Evolutionary conservation across 2,797 vertebrate genomes (phyloP).

Genomic region (Macrochelys suwanniensis): DNA sequence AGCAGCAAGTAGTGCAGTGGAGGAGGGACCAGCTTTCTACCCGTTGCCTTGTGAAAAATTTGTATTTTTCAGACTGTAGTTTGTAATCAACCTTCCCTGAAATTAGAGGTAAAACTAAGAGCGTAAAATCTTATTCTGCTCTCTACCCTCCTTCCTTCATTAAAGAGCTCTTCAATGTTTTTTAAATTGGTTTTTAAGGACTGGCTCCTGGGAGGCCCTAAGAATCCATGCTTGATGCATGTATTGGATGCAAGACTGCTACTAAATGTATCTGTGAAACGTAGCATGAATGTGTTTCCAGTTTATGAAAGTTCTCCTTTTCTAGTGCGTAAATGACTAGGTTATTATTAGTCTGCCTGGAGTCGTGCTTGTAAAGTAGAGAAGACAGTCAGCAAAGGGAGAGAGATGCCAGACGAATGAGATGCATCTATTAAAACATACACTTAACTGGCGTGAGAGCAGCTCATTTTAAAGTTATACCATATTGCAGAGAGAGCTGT

Average conservation of each 20-base stretch:
- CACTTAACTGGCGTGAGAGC: background rate
- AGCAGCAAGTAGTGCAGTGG: background rate
- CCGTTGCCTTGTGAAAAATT: constrained; percentile 26
- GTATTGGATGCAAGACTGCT: constrained; percentile 13
- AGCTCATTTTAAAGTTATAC: background rate
- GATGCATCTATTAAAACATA: background rate
- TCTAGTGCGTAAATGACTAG: constrained; percentile 12
- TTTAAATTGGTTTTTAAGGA: constrained; percentile 2
- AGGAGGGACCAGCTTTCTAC: background rate
- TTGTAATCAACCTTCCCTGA: constrained; percentile 52
- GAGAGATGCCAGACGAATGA: background rate
- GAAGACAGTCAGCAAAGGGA: background rate
- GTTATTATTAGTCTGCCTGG: constrained; percentile 25
- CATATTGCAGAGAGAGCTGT: background rate
- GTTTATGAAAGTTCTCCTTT: constrained; percentile 23
- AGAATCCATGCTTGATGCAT: constrained; percentile 20
- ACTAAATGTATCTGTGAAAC: constrained; percentile 52
- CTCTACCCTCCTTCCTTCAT: constrained; percentile 3
- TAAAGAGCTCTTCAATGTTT: constrained; percentile 11
- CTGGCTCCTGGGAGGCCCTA: background rate
- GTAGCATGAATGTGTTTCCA: background rate
- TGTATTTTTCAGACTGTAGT: background rate
- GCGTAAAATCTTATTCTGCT: constrained; percentile 3
- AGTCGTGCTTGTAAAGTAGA: background rate
- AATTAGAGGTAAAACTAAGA: constrained; percentile 45